Conservation (phyloP, 2,113 vertebrate species). For the Cacatua alba region DNA sequence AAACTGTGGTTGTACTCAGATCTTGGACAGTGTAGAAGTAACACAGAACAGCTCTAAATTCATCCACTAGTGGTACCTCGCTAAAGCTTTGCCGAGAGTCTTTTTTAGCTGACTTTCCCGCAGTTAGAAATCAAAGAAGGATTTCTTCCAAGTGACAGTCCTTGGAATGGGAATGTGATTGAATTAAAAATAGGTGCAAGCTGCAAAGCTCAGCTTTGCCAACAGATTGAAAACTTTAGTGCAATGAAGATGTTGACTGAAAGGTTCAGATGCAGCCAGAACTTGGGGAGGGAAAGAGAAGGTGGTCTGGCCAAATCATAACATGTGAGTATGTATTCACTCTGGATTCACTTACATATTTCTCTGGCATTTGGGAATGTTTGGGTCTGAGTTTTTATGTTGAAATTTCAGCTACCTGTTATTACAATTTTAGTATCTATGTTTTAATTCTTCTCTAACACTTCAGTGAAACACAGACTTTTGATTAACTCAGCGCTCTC, state of each 20-base stretch:
- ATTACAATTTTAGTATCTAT: slow-evolving; percentile 3
- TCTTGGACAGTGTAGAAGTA: neutral
- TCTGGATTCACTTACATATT: neutral
- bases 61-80: fast-evolving
- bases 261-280: neutral
- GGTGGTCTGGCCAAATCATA: neutral
- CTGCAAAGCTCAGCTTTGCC: neutral
- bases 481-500: neutral
- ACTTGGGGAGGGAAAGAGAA: neutral
- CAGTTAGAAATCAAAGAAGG: neutral
- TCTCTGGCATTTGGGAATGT: neutral
- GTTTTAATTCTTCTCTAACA: slow-evolving; percentile 37
- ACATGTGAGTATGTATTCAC: neutral
- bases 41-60: neutral
- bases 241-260: neutral
- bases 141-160: neutral
- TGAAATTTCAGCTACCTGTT: slow-evolving; percentile 19
- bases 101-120: neutral
- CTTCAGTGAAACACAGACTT: neutral
- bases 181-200: neutral
- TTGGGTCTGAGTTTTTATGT: slow-evolving; percentile 31
- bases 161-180: neutral
- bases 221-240: neutral
- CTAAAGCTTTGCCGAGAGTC: neutral
- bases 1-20: fast-evolving